Percentiles rank a stretch among this genome's conserved stretches.
phyloP scores from a whole-genome alignment of 92 coral and sea anemone species.

The Galaxea fascicularis region DNA sequence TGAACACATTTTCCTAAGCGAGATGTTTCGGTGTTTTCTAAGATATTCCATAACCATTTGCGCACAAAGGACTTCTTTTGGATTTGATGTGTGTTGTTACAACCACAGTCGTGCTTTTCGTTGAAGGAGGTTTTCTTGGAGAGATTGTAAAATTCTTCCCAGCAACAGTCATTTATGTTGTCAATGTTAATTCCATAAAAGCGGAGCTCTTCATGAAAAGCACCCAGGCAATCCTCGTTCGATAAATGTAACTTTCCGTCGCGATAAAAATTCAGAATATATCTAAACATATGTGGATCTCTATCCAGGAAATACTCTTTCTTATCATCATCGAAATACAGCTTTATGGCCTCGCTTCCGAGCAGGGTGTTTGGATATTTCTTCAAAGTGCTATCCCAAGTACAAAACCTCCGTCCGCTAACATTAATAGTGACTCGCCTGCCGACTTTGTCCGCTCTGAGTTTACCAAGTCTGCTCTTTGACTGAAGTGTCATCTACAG shows the following conservation, averaged over 20 bases:
- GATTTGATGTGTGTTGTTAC: background rate
- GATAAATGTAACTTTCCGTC: slow-evolving; percentile 92
- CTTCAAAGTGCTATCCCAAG: slow-evolving; percentile 95
- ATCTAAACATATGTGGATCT: slow-evolving; percentile 95
- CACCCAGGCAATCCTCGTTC: slow-evolving; percentile 82
- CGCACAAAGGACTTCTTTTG: slow-evolving; percentile 43
- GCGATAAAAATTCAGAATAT: slow-evolving; percentile 91
- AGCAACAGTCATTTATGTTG: slow-evolving; percentile 87
- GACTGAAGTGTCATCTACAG: slow-evolving; percentile 79
- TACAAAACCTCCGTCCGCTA: slow-evolving; percentile 87
- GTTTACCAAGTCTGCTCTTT: slow-evolving; percentile 20
- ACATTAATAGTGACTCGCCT: slow-evolving; percentile 82
- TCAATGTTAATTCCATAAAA: slow-evolving; percentile 88
- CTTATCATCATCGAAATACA: slow-evolving; percentile 82
- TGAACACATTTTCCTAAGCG: slow-evolving; percentile 69
- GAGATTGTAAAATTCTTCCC: slow-evolving; percentile 66
- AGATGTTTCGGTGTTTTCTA: slow-evolving; percentile 73
- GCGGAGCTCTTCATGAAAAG: slow-evolving; percentile 84
- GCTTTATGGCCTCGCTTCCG: slow-evolving; percentile 87
- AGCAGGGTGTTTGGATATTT: slow-evolving; percentile 93
- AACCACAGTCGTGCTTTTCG: background rate
- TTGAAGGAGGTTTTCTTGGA: slow-evolving; percentile 16
- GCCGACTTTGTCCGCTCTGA: slow-evolving; percentile 48
- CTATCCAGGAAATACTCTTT: slow-evolving; percentile 92
- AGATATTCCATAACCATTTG: slow-evolving; percentile 71